These are phyloP conservation scores for Eristalis intricaria DNA, from an alignment of 2,888 invertebrate species.

Conservation along the genomic window DNA sequence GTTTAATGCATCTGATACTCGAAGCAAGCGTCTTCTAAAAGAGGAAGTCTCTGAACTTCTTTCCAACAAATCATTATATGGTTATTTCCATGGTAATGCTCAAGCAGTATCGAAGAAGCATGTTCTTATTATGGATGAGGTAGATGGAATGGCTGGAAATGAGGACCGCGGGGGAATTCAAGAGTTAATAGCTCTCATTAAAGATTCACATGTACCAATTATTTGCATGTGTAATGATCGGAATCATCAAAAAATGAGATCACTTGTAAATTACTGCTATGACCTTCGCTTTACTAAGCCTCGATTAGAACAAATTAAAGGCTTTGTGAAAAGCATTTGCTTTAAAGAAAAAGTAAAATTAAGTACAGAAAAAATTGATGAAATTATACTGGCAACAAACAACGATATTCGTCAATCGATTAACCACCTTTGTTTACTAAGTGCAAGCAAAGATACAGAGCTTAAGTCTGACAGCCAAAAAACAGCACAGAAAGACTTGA, in stretches of 20 bases:
- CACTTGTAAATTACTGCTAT: slow-evolving; percentile 95
- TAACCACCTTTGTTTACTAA: slow-evolving; percentile 93
- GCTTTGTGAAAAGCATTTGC: slow-evolving; percentile 94
- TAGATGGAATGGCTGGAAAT: slow-evolving; percentile 99
- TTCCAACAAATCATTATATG: slow-evolving; percentile 88
- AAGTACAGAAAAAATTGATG: slow-evolving; percentile 87
- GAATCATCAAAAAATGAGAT: slow-evolving; percentile 95
- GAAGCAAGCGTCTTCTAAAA: slow-evolving; percentile 93
- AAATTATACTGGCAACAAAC: slow-evolving; percentile 93
- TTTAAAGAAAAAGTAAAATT: slow-evolving; percentile 94
- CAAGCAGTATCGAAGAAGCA: slow-evolving; percentile 87
- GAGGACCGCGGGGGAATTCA: slow-evolving; percentile 98
- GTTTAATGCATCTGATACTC: slow-evolving; percentile 98
- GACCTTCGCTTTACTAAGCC: slow-evolving; percentile 94
- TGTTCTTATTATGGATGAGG: slow-evolving; percentile 99
- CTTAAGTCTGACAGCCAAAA: slow-evolving; percentile 82
- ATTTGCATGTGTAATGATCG: slow-evolving; percentile 99
- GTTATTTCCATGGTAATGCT: slow-evolving; percentile 85
- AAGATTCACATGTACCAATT: slow-evolving; percentile 91
- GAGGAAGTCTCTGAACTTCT: slow-evolving; percentile 92
- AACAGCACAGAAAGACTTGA: slow-evolving; percentile 89
- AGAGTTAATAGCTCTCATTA: slow-evolving; percentile 96
- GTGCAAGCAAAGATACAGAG: slow-evolving; percentile 83
- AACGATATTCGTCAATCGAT: slow-evolving; percentile 97
- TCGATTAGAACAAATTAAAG: slow-evolving; percentile 93